Evolutionary conservation across 2,888 invertebrate genomes (phyloP).

Genomic region (Cerceris ruficornis): DNA sequence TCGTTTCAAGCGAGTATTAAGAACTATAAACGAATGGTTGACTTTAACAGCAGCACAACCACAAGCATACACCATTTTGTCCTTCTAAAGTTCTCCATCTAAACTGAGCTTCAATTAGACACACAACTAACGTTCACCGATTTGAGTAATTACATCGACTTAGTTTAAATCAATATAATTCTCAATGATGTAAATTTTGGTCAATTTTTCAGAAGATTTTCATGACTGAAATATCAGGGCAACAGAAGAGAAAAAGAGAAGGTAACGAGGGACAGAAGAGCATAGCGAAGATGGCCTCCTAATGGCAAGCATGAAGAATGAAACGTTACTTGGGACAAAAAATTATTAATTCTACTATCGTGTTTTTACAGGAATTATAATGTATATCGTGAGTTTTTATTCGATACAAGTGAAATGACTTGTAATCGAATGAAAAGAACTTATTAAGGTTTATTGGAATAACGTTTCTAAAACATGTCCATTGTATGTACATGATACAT

Average conservation of each 20-base stretch:
- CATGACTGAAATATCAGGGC: background rate
- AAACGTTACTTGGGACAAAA: constrained; percentile 19
- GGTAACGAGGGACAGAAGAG: background rate
- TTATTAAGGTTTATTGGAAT: background rate
- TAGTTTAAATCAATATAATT: no score
- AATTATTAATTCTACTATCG: background rate
- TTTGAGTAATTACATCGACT: no score
- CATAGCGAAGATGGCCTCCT: constrained; percentile 16
- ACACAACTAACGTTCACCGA: no score
- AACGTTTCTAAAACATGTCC: background rate
- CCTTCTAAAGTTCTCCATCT: no score
- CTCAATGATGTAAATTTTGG: no score
- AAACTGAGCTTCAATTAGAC: no score
- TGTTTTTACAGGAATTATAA: background rate
- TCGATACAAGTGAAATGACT: background rate
- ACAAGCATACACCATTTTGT: no score
- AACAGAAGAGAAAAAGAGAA: background rate
- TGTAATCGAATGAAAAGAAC: no score
- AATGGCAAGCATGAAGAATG: constrained; percentile 34
- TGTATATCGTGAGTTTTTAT: background rate
- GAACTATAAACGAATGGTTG: no score
- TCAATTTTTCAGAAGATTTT: no score
- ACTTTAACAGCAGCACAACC: no score
- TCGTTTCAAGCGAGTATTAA: no score
- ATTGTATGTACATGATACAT: background rate